Evolutionary conservation across 2,888 invertebrate species (phyloP).

Genomic region (Volucella bombylans): DNA sequence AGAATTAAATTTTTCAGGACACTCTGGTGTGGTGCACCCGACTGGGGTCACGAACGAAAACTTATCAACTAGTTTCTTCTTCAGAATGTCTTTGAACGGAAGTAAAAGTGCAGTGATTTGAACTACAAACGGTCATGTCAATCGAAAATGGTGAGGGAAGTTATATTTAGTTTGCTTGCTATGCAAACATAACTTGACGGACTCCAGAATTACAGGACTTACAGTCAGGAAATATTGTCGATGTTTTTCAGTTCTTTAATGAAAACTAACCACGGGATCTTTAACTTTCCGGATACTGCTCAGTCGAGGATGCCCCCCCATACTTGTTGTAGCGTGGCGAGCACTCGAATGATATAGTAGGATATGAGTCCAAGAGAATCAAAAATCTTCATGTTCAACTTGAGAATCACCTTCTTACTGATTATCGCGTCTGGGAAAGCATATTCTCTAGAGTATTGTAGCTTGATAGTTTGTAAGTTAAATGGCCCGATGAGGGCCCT

Average conservation of each 20-base stretch:
- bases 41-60: neutral
- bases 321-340: no score
- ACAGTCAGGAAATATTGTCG: neutral
- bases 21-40: neutral
- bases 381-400: no score
- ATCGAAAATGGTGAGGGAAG: slow-evolving; percentile 11
- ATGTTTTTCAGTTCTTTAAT: neutral
- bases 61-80: neutral
- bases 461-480: no score
- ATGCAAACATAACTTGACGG: neutral
- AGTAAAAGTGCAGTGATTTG: neutral
- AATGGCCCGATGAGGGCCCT: no score
- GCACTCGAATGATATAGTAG: no score
- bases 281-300: no score
- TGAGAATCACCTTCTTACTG: no score
- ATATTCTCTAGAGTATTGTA: no score
- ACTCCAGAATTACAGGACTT: neutral
- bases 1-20: neutral
- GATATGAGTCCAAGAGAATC: no score
- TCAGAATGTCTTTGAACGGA: neutral
- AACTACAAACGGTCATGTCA: slow-evolving; percentile 3
- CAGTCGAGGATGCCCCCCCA: no score
- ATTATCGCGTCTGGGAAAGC: no score
- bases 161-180: neutral
- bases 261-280: neutral